Percentiles rank a stretch among this genome's conserved stretches.
Conservation (phyloP, 2,797 vertebrate genomes). For the Semotilus atromaculatus region DNA sequence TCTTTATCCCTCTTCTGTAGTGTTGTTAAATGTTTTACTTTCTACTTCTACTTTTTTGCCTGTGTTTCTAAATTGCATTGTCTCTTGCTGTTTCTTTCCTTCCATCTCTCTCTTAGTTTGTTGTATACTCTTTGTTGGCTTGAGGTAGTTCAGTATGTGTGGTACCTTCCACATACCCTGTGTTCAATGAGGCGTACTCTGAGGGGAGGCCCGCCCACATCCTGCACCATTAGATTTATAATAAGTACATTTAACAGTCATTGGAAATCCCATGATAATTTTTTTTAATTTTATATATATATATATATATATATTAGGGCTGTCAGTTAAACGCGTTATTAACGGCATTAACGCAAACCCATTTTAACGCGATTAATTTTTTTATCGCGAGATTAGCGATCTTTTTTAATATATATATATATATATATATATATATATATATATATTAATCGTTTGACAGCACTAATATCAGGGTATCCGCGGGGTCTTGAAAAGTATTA, state of each 20-base stretch:
- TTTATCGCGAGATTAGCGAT: no score
- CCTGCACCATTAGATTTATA: constrained; percentile 44
- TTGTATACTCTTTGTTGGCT: constrained; percentile 26
- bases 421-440: no score
- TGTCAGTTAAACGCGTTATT: no score
- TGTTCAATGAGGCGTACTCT: constrained; percentile 72
- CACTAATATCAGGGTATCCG: no score
- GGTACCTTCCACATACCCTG: constrained; percentile 62
- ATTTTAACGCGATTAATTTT: no score
- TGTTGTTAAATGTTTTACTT: constrained; percentile 29
- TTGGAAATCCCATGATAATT: neutral
- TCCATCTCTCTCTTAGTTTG: neutral
- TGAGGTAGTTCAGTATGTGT: constrained; percentile 61
- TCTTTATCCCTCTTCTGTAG: constrained; percentile 10
- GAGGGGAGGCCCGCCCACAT: constrained; percentile 62
- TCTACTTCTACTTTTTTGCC: neutral
- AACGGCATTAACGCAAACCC: no score
- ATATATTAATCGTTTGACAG: no score
- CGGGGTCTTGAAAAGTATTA: no score
- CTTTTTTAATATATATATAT: no score
- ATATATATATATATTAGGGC: neutral
- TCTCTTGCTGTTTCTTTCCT: neutral
- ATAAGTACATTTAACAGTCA: constrained; percentile 28
- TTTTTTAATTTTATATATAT: neutral
- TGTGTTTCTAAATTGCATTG: neutral